Percentiles rank a stretch among this genome's conserved stretches.
phyloP scores from a whole-genome alignment of 1,140 invertebrate species.

The Drosophila lacteicornis region DNA sequence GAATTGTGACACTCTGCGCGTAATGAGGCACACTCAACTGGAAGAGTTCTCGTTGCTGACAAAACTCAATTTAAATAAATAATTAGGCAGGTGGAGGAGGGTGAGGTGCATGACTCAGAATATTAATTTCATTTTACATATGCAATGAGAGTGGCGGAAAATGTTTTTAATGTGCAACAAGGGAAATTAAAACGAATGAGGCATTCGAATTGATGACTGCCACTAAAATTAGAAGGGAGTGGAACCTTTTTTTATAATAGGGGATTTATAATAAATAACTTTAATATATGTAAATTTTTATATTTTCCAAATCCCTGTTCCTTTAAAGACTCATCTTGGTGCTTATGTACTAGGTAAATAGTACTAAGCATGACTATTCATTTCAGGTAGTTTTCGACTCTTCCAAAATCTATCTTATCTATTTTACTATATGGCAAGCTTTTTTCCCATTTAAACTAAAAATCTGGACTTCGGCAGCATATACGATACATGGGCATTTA shows the following conservation, averaged over 20 bases:
- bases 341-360: too few relatives aligned
- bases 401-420: too few relatives aligned
- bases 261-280: neutral
- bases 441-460: too few relatives aligned
- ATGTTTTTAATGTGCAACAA: conserved; percentile 55
- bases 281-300: neutral
- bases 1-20: conserved; percentile 27
- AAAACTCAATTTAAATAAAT: conserved; percentile 66
- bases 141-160: conserved; percentile 34
- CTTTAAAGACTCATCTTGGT: too few relatives aligned
- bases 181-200: conserved; percentile 65
- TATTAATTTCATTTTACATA: conserved; percentile 68
- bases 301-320: too few relatives aligned
- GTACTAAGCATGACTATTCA: neutral
- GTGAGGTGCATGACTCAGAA: conserved; percentile 35
- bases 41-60: conserved; percentile 9
- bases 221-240: neutral
- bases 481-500: too few relatives aligned
- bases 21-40: conserved; percentile 24
- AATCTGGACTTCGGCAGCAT: too few relatives aligned
- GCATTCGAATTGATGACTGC: conserved; percentile 25
- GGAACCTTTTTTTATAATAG: neutral
- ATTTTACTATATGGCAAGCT: too few relatives aligned
- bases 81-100: conserved; percentile 36
- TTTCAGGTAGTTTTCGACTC: neutral